phyloP scores from a whole-genome alignment of 2,113 vertebrate genomes.

The Carlito syrichta region DNA sequence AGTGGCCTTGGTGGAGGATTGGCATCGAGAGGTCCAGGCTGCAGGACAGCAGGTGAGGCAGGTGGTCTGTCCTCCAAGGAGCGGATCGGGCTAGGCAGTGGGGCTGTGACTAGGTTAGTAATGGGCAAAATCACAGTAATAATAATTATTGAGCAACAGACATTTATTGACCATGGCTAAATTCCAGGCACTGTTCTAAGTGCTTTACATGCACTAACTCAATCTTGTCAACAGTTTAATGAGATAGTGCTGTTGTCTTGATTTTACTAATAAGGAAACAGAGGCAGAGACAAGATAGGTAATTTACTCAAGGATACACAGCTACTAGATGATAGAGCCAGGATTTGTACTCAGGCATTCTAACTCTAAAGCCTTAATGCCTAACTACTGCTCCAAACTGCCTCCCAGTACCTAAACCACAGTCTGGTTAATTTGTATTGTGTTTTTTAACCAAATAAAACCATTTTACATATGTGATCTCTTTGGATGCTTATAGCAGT shows the following conservation, averaged over 20 bases:
- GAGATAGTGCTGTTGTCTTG: neutral
- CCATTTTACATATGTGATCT: neutral
- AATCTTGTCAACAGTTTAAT: neutral
- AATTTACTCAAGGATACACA: neutral
- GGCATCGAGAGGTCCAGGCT: slow-evolving; percentile 60
- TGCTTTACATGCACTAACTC: neutral
- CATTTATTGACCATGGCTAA: neutral
- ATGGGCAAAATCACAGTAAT: neutral
- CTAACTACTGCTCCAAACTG: neutral
- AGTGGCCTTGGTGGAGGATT: slow-evolving; percentile 76
- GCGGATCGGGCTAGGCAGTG: neutral
- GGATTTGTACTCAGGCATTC: neutral
- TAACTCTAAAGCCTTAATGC: neutral
- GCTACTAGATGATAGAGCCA: neutral
- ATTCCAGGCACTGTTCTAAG: neutral
- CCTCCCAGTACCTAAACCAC: neutral
- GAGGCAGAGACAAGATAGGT: neutral
- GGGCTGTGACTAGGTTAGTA: neutral
- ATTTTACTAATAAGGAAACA: slow-evolving; percentile 26
- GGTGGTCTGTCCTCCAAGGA: neutral
- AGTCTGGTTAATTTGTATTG: neutral
- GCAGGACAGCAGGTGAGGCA: slow-evolving; percentile 61
- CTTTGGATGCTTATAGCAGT: neutral
- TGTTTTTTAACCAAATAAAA: neutral
- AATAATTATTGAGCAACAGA: neutral